Percentiles rank a stretch among this genome's conserved stretches.
Conservation (phyloP, 1,140 invertebrate species). For the Andrena cerasifolii region DNA sequence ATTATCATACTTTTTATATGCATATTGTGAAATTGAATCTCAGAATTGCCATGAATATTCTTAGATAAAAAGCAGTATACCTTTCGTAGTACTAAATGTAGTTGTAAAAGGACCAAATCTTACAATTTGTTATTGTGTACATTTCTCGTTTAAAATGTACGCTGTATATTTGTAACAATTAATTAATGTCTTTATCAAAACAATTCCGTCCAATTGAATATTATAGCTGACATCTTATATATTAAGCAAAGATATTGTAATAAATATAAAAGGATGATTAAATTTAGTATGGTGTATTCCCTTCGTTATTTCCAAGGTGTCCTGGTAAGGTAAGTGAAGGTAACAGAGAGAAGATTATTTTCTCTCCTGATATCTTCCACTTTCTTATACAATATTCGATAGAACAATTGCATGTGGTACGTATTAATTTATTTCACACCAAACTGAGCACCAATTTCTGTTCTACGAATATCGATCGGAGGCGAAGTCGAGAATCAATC, state of each 20-base stretch:
- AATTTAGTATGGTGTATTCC: background rate
- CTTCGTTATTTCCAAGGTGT: too few species aligned
- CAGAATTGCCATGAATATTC: conserved; percentile 48
- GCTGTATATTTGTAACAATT: conserved; percentile 3
- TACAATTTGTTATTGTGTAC: conserved; percentile 7
- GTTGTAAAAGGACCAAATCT: background rate
- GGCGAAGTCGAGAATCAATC: conserved; percentile 5
- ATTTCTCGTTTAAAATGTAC: background rate
- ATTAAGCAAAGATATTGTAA: background rate
- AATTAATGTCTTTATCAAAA: conserved; percentile 44
- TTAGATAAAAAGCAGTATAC: background rate
- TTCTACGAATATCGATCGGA: background rate
- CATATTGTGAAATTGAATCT: conserved; percentile 28
- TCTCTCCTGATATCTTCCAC: too few species aligned
- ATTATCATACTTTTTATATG: background rate
- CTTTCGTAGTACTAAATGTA: conserved; percentile 12
- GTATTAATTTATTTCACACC: too few species aligned
- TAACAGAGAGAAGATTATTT: too few species aligned
- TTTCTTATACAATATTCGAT: too few species aligned
- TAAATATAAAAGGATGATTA: background rate
- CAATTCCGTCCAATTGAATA: conserved; percentile 41
- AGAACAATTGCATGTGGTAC: too few species aligned
- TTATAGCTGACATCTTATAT: background rate
- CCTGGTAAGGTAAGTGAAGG: too few species aligned
- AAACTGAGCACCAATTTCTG: too few species aligned